phyloP scores from a whole-genome alignment of 2,888 invertebrate genomes.

The Zelleria hepariella region DNA sequence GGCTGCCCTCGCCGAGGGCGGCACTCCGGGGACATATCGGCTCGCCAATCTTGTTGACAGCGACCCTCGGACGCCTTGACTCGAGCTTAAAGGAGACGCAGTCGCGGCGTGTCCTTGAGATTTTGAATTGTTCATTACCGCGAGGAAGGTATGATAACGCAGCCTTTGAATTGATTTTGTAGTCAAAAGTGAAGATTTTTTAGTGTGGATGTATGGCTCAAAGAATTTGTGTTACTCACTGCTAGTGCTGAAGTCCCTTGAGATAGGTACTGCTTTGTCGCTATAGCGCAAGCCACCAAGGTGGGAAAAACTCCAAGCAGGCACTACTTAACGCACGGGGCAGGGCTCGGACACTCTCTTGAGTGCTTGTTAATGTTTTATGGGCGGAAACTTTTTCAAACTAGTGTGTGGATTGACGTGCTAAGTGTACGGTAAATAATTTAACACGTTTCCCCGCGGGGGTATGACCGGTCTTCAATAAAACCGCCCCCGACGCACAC shows the following conservation, averaged over 20 bases:
- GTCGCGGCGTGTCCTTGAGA: slow-evolving; percentile 4
- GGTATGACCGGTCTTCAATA: slow-evolving; percentile 28
- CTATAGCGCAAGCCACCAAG: slow-evolving; percentile 27
- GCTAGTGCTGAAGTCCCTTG: not conserved
- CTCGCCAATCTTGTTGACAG: slow-evolving; percentile 67
- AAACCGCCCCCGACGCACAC: not conserved
- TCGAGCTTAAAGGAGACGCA: slow-evolving; percentile 13
- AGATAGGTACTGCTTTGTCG: not conserved
- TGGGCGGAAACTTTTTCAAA: slow-evolving; percentile 69
- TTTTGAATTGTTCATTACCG: not conserved
- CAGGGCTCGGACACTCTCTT: slow-evolving; percentile 64
- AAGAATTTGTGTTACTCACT: too few species aligned
- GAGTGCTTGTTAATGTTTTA: slow-evolving; percentile 73
- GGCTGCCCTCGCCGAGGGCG: slow-evolving; percentile 29
- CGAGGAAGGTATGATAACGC: not conserved
- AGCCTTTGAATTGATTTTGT: not conserved
- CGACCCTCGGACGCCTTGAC: slow-evolving; percentile 26
- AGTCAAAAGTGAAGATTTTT: not conserved
- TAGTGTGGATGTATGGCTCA: too few species aligned
- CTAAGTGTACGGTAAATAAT: slow-evolving; percentile 67
- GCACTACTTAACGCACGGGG: slow-evolving; percentile 68
- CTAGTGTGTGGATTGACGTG: slow-evolving; percentile 65
- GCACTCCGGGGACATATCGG: slow-evolving; percentile 64
- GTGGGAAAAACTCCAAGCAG: slow-evolving; percentile 70
- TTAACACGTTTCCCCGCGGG: slow-evolving; percentile 57